Percentiles rank a stretch among this genome's conserved stretches.
Evolutionary conservation across 2,797 vertebrate species (phyloP).

Genomic region (Molossus molossus): DNA sequence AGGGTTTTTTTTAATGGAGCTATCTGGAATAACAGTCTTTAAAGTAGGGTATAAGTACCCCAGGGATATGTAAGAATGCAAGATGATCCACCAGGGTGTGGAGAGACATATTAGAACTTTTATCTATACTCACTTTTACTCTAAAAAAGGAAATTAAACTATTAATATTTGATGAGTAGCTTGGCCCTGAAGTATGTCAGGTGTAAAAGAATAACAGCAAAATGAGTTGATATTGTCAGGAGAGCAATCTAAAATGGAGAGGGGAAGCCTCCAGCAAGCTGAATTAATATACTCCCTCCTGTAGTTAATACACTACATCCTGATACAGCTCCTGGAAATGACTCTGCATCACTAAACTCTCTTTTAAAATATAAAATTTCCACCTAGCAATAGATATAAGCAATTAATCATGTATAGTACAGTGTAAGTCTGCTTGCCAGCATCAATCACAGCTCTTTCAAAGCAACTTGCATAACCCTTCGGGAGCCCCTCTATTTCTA

Average conservation of each 20-base stretch:
- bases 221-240: not conserved
- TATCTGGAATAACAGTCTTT: not conserved
- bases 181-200: not conserved
- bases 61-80: not conserved
- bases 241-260: not conserved
- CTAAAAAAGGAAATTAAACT: constrained; percentile 8
- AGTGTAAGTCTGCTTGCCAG: not conserved
- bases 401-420: not conserved
- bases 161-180: constrained; percentile 44
- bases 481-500: not conserved
- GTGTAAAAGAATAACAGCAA: not conserved
- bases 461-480: not conserved
- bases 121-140: not conserved
- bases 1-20: not conserved
- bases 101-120: constrained; percentile 25
- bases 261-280: not conserved
- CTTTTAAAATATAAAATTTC: not conserved
- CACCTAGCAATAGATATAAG: not conserved
- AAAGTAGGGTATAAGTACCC: not conserved
- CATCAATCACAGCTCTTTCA: not conserved
- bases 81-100: not conserved
- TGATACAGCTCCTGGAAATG: not conserved
- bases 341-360: not conserved
- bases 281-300: too few species aligned
- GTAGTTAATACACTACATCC: not conserved